A percentile compares a stretch with the other conserved stretches of the same genome.
These are phyloP conservation scores for Calephelis perditalis DNA, from an alignment of 2,888 invertebrate genomes.

Conservation along the genomic window DNA sequence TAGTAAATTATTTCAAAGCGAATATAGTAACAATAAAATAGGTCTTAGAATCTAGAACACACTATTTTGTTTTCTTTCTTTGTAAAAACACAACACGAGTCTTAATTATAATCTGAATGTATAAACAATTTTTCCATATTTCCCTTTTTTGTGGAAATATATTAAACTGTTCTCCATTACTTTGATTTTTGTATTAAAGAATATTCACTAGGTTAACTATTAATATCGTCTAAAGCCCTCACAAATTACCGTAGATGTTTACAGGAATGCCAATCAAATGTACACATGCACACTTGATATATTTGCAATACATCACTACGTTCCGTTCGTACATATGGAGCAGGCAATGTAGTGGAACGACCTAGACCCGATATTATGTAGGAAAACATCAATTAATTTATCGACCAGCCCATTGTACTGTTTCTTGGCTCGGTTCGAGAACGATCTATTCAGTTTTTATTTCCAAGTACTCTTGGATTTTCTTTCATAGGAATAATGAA, in stretches of 20 bases:
- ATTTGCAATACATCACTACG: not conserved
- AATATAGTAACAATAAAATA: no score
- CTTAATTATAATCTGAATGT: no score
- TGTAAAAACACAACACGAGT: no score
- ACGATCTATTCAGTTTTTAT: not conserved
- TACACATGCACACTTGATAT: not conserved
- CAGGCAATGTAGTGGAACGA: slow-evolving; percentile 1
- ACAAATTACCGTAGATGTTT: not conserved
- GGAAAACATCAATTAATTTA: not conserved
- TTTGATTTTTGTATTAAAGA: no score
- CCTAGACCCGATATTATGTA: not conserved
- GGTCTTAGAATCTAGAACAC: no score
- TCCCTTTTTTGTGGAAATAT: no score
- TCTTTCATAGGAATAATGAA: no score
- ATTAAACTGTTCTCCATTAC: no score
- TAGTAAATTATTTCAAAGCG: no score
- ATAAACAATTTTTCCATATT: no score
- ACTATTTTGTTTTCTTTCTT: no score
- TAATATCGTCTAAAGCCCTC: not conserved
- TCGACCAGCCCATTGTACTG: not conserved
- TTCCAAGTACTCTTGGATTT: not conserved
- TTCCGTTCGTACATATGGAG: not conserved
- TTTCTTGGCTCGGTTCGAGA: not conserved
- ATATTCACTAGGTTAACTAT: not conserved
- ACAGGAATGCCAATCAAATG: slow-evolving; percentile 7